Evolutionary conservation across 2,888 invertebrate genomes (phyloP), one percentile per base, ranked within the genome.

Genomic region (Girardia tigrina): DNA sequence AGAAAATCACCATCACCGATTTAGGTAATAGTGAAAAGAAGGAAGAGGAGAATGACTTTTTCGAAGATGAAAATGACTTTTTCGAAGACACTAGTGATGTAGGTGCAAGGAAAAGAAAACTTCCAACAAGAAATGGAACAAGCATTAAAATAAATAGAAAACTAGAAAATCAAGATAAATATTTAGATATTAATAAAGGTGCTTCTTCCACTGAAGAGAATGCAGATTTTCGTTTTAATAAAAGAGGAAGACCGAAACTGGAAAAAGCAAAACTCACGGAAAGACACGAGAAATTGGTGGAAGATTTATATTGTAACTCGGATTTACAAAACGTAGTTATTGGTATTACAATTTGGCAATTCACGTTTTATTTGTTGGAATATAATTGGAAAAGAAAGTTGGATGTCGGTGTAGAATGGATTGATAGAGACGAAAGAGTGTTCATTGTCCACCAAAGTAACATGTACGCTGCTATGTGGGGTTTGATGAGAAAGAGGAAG

Each of bases 401-500:
- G n/a, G n/a, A 56, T n/a, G 56, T 56, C n/a, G 56, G 56, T 2
- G 56, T 56, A 23, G 23, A 56, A 56, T 56, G 56, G 56, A 23
- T 56, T 56, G 56, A 56, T 23, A 56, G 56, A 56, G n/a, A n/a
- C 4, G n/a, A 56, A 56, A 56, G 56, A n/a, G 23, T 2, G 23
- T 56, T 56, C 23, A 56, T 56, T 56, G 56, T 56, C 4, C 4
- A 56, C 56, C 6, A n/a, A n/a, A 56, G 56, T n/a, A 56, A n/a
- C n/a, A 56, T 56, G 56, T 56, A 56, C 23, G 56, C 56, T 20
- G 56, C 56, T 8, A 56, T 56, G 56, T 56, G 56, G 56, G 56
- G 56, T 12, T 23, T 56, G n/a, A 20, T 20, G 6, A 56, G 23
- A 20, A 56, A 56, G 6, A 4, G 23, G 2, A n/a, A n/a, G 23